Evolutionary conservation across 2,888 invertebrate species (phyloP).

Genomic region (Ferdinandea cuprea): DNA sequence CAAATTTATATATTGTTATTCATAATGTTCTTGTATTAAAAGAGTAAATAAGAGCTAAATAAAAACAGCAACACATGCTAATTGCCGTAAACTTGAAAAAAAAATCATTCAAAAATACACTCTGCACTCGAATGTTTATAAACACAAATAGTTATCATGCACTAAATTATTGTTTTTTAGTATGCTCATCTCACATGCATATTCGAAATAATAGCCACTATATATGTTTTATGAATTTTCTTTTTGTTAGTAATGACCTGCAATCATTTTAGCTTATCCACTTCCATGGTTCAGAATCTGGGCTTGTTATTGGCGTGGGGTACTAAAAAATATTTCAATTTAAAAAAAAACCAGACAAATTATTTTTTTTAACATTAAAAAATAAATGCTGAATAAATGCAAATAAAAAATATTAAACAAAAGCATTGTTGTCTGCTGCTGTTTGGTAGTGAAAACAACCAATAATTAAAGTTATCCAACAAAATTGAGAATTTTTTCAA

Average conservation of each 20-base stretch:
- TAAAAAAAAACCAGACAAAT: conserved; percentile 70
- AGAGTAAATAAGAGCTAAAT: too few species aligned
- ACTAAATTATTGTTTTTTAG: conserved; percentile 55
- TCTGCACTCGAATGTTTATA: neutral
- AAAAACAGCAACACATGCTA: conserved; percentile 2
- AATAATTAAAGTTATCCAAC: conserved; percentile 41
- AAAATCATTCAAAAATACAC: conserved; percentile 51
- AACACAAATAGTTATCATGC: conserved; percentile 46
- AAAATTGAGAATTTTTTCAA: conserved; percentile 24
- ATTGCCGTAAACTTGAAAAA: conserved; percentile 1
- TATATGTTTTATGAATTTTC: conserved; percentile 72
- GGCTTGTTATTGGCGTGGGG: conserved; percentile 93
- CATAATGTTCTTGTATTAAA: too few species aligned
- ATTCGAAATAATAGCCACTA: conserved; percentile 56
- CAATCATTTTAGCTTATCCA: conserved; percentile 86
- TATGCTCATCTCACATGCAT: conserved; percentile 64
- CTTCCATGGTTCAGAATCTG: conserved; percentile 95
- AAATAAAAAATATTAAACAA: conserved; percentile 45
- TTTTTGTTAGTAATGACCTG: conserved; percentile 84
- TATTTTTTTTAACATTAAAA: conserved; percentile 54
- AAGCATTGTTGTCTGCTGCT: conserved; percentile 70
- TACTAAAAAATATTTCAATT: conserved; percentile 85
- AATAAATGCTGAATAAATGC: conserved; percentile 63
- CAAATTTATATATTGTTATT: too few species aligned
- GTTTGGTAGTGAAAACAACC: conserved; percentile 33